These are phyloP conservation scores for Incurvaria masculella DNA, from an alignment of 2,888 invertebrate genomes.

Conservation along the genomic window DNA sequence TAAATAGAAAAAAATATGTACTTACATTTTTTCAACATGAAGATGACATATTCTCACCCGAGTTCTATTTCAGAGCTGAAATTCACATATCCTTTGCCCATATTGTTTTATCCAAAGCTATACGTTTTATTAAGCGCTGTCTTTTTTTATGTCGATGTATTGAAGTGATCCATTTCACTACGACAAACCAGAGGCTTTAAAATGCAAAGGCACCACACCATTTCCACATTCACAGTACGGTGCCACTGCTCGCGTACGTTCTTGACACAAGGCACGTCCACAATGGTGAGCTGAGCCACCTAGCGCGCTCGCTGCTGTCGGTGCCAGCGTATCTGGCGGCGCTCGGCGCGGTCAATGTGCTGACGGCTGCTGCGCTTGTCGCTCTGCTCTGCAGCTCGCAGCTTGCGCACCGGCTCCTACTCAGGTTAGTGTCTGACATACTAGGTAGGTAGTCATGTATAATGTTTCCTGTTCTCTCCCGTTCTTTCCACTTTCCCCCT, in stretches of 20 bases:
- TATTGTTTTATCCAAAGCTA: too few species aligned
- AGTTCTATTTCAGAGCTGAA: too few species aligned
- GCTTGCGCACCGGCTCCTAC: slow-evolving; percentile 61
- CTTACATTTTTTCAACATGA: too few species aligned
- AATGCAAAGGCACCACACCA: too few species aligned
- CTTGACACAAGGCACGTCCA: slow-evolving; percentile 31
- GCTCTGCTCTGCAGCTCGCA: slow-evolving; percentile 67
- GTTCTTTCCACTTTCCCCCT: background rate
- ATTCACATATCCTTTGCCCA: too few species aligned
- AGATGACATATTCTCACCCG: too few species aligned
- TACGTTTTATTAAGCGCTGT: too few species aligned
- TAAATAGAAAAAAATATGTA: too few species aligned
- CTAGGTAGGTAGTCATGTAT: background rate
- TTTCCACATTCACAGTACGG: too few species aligned
- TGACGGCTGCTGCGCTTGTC: slow-evolving; percentile 49
- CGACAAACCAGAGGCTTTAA: too few species aligned
- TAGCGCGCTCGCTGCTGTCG: slow-evolving; percentile 52
- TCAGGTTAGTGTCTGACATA: slow-evolving; percentile 51
- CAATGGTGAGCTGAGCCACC: slow-evolving; percentile 38
- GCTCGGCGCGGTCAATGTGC: slow-evolving; percentile 56
- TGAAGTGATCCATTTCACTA: too few species aligned
- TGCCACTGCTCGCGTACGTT: slow-evolving; percentile 29
- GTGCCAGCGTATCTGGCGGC: slow-evolving; percentile 61
- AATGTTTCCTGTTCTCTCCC: background rate
- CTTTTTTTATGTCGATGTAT: too few species aligned